Percentiles rank a stretch among this genome's conserved stretches.
These are phyloP conservation scores for Rutilus rutilus DNA, from an alignment of 2,113 vertebrate genomes.

Conservation along the genomic window DNA sequence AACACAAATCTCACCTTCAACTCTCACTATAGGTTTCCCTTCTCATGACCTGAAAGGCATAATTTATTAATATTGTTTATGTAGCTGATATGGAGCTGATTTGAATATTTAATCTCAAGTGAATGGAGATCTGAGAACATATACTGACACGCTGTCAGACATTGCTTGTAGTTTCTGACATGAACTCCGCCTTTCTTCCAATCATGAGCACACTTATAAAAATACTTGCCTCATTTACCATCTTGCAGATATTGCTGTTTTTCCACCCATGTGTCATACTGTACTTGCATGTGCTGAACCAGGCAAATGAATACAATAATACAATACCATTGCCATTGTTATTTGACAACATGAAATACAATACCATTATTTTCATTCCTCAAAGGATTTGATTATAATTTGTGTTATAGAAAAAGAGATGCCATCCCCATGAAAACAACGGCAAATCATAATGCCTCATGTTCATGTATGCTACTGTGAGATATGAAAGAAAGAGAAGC, in stretches of 20 bases:
- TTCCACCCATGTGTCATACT: neutral
- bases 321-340: neutral
- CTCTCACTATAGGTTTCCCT: neutral
- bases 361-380: conserved; percentile 19
- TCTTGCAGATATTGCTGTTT: neutral
- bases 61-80: neutral
- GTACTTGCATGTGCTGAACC: neutral
- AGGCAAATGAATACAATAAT: neutral
- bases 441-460: neutral
- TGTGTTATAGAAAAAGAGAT: neutral
- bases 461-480: neutral
- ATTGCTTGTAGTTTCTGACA: neutral
- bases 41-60: neutral
- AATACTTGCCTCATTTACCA: neutral
- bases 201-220: neutral
- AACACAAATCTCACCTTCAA: neutral
- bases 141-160: neutral
- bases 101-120: neutral
- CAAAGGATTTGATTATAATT: neutral
- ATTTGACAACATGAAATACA: neutral
- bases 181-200: neutral
- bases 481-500: conserved; percentile 1
- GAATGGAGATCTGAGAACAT: neutral
- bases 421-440: neutral
- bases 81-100: neutral